phyloP scores from a whole-genome alignment of 2,888 invertebrate species.

The Philopedon plagiatum region DNA sequence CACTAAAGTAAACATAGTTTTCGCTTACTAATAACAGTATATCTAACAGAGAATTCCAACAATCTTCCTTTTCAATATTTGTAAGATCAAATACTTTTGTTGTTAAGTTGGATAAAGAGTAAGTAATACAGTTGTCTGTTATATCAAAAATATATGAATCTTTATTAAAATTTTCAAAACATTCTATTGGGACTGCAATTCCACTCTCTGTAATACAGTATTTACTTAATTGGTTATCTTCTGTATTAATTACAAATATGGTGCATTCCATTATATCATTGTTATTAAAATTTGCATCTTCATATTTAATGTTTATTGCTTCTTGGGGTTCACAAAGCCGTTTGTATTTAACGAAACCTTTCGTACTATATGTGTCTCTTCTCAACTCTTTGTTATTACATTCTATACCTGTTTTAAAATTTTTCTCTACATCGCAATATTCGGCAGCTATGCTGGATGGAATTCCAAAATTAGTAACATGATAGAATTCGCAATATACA shows the following conservation, averaged over 20 bases:
- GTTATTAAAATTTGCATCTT: background rate
- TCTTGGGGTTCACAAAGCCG: background rate
- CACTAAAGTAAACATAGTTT: background rate
- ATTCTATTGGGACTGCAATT: constrained; percentile 10
- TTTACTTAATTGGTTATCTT: background rate
- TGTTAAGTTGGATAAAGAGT: background rate
- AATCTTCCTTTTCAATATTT: background rate
- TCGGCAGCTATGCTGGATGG: background rate
- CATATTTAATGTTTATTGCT: background rate
- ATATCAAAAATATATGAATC: background rate
- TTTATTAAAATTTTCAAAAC: constrained; percentile 24
- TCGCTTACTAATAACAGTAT: background rate
- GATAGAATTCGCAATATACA: constrained; percentile 43
- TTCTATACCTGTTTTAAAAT: background rate
- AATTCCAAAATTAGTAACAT: constrained; percentile 44
- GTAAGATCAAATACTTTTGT: background rate
- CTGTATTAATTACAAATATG: background rate
- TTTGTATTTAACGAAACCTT: background rate
- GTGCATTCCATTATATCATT: background rate
- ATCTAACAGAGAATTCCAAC: background rate
- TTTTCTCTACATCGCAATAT: background rate
- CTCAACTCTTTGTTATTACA: background rate
- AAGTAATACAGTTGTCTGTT: background rate
- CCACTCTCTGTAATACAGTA: constrained; percentile 15
- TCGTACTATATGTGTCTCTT: background rate